Evolutionary conservation across 1,140 invertebrate genomes (phyloP), one percentile per base, ranked within the genome.

Genomic region (Saxidomus purpurata): DNA sequence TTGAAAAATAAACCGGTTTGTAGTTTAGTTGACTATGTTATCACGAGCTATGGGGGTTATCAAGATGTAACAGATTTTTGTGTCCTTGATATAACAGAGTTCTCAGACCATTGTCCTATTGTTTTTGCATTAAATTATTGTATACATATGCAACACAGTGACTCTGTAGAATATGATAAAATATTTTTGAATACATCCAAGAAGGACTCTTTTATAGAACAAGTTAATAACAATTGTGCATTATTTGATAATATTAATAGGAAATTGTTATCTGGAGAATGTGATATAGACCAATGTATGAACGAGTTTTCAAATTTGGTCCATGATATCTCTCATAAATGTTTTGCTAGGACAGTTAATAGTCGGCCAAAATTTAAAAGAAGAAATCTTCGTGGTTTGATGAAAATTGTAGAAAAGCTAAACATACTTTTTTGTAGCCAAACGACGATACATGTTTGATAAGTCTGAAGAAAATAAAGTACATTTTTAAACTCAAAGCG

Each of bases 21-120:
- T 36, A 79, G 76, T 55, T 31, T 15, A 31, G 76, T 79, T 36
- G 76, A 79, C n/a, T 79, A 79, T 79, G n/a, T 79, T 52, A 59
- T 71, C 13, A 71, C 67, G 31, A 19, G 25, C 15, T 71, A 15
- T 28, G 67, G 17, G 1, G n/a, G 28, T 19, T 71, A 28, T 38
- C 9, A n/a, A 15, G 22, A n/a, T 36, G 13, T 71, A 19, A 71
- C 31, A 2, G 34, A 71, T 71, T 15, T 71, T 38, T 71, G 67
- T 71, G 67, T 71, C 38, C 4, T 71, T 2, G 67, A 71, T 38
- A 71, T 71, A 9, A 71, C 67, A n/a, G 67, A 71, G 34, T 71
- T 71, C 17, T 71, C 67, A 6, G 67, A 71, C 38, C 67, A 71
- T 38, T 71, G 67, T 38, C 67, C 67, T 38, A 38, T 71, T 38